Evolutionary conservation across 1,140 invertebrate genomes (phyloP).

Genomic region (Manduca sexta): DNA sequence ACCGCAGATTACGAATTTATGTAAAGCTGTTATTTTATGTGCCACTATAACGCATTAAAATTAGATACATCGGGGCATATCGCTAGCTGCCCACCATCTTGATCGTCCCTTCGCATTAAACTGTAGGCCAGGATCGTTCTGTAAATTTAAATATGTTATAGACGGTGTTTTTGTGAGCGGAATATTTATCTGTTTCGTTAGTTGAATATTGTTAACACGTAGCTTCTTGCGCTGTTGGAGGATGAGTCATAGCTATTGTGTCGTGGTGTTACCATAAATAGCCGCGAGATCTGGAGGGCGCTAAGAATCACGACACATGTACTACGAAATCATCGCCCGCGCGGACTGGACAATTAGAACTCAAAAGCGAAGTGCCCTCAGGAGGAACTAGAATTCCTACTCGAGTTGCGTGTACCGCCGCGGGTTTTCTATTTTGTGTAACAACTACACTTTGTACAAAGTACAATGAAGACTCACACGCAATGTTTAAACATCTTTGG

Average conservation of each 20-base stretch:
- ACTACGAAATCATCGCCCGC: conserved; percentile 19
- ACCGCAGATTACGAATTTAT: not conserved
- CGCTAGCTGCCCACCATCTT: too few relatives aligned
- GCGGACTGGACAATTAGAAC: conserved; percentile 26
- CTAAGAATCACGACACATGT: conserved; percentile 19
- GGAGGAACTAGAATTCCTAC: conserved; percentile 8
- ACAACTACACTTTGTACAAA: conserved; percentile 8
- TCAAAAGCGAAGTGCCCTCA: conserved; percentile 21
- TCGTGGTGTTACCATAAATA: conserved; percentile 37
- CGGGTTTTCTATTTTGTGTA: conserved; percentile 3
- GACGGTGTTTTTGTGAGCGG: conserved; percentile 16
- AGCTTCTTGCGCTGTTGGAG: conserved; percentile 19
- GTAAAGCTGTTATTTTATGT: too few relatives aligned
- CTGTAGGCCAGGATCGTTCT: conserved; percentile 1
- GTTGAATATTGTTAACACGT: conserved; percentile 23
- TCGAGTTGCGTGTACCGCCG: conserved; percentile 16
- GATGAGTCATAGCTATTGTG: conserved; percentile 36
- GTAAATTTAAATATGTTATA: conserved; percentile 21
- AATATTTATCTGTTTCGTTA: conserved; percentile 25
- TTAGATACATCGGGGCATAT: too few relatives aligned
- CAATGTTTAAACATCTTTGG: too few relatives aligned
- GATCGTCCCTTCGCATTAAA: too few relatives aligned
- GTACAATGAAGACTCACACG: too few relatives aligned
- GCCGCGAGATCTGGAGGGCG: conserved; percentile 27
- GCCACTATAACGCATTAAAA: too few relatives aligned